phyloP scores from a whole-genome alignment of 2,113 vertebrate genomes.

The Tragulus kanchil region DNA sequence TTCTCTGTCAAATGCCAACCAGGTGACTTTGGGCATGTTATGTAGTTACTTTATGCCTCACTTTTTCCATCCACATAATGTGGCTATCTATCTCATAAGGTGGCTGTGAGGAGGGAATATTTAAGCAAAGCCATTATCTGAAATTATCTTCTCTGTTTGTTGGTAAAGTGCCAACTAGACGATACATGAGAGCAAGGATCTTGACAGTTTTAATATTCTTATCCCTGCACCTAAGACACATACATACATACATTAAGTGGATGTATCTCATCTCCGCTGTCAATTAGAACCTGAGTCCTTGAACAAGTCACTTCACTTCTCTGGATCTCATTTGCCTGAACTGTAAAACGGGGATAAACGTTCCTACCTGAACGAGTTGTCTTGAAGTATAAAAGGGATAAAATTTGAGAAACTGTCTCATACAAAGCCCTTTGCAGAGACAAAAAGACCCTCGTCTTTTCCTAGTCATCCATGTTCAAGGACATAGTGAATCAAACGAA shows the following conservation, averaged over 20 bases:
- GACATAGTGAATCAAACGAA: neutral
- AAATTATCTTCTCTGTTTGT: constrained; percentile 15
- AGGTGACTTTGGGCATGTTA: neutral
- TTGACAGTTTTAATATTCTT: neutral
- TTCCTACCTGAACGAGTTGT: neutral
- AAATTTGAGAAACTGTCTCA: neutral
- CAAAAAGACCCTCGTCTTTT: constrained; percentile 1
- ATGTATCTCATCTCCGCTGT: neutral
- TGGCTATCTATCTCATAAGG: neutral
- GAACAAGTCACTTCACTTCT: neutral
- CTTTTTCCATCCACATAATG: neutral
- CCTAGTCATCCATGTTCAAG: neutral
- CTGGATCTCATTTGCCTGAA: neutral
- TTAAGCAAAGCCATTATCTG: neutral
- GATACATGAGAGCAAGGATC: neutral
- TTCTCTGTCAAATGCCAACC: neutral
- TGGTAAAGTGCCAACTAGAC: neutral
- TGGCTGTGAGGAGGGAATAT: neutral
- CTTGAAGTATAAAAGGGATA: neutral
- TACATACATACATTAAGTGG: neutral
- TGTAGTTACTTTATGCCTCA: neutral
- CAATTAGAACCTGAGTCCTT: neutral
- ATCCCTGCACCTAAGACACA: neutral
- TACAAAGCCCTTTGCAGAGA: neutral
- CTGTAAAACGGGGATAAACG: constrained; percentile 17